phyloP scores from a whole-genome alignment of 1,140 invertebrate genomes.

The Phymastichus coffea region DNA sequence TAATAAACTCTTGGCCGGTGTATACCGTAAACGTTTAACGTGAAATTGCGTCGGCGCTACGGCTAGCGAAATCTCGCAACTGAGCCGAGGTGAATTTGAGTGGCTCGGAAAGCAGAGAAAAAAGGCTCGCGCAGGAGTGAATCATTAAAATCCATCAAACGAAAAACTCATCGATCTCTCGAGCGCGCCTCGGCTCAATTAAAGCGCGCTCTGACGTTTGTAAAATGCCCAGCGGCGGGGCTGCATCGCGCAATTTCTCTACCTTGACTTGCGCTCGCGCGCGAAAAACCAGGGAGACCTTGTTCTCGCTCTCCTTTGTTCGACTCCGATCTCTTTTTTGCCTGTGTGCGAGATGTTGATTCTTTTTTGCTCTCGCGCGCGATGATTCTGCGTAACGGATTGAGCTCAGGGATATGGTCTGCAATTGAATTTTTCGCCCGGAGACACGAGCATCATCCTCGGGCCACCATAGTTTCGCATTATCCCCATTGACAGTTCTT shows the following conservation, averaged over 20 bases:
- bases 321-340: constrained; percentile 12
- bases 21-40: no score
- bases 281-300: not conserved
- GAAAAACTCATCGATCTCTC: not conserved
- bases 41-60: no score
- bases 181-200: not conserved
- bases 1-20: no score
- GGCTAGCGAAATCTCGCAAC: no score
- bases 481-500: no score
- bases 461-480: no score
- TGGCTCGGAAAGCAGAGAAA: no score
- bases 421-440: no score
- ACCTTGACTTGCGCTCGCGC: no score
- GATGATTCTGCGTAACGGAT: constrained; percentile 28
- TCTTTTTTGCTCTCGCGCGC: not conserved
- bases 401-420: constrained; percentile 27
- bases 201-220: no score
- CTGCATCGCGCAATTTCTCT: not conserved
- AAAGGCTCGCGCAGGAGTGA: no score
- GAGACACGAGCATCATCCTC: not conserved
- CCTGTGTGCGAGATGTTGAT: not conserved
- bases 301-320: constrained; percentile 11
- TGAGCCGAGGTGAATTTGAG: no score
- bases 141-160: not conserved
- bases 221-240: not conserved